phyloP scores from a whole-genome alignment of 2,888 invertebrate genomes.

The Aphodius granarius region DNA sequence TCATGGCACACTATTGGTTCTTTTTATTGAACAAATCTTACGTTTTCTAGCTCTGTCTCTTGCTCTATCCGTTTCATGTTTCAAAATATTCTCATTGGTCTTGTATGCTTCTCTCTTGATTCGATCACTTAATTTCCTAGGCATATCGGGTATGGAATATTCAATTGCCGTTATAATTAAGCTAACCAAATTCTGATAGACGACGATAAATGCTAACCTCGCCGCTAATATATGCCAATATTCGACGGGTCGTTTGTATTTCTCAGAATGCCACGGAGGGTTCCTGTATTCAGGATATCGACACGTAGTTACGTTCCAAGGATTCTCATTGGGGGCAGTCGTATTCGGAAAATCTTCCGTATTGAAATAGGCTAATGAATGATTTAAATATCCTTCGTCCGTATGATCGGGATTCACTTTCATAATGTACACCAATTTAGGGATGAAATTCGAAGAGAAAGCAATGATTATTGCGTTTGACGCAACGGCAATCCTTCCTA shows the following conservation, averaged over 20 bases:
- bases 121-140: slow-evolving; percentile 68
- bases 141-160: slow-evolving; percentile 78
- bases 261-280: slow-evolving; percentile 55
- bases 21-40: slow-evolving; percentile 20
- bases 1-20: background rate
- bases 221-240: slow-evolving; percentile 78
- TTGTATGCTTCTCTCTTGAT: slow-evolving; percentile 73
- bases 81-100: slow-evolving; percentile 73
- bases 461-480: slow-evolving; percentile 79
- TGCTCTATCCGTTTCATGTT: slow-evolving; percentile 65
- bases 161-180: slow-evolving; percentile 71
- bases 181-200: slow-evolving; percentile 79
- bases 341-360: slow-evolving; percentile 61
- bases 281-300: slow-evolving; percentile 73
- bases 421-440: slow-evolving; percentile 69
- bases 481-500: slow-evolving; percentile 75
- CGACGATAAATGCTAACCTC: slow-evolving; percentile 72
- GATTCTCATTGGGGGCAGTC: slow-evolving; percentile 44
- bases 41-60: slow-evolving; percentile 34
- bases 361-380: slow-evolving; percentile 68
- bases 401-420: slow-evolving; percentile 56
- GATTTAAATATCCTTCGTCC: slow-evolving; percentile 68
- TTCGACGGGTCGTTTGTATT: slow-evolving; percentile 65
- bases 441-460: slow-evolving; percentile 83
- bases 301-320: slow-evolving; percentile 50